Conservation (phyloP, 2,888 invertebrate genomes). For the Plemyria rubiginata region DNA sequence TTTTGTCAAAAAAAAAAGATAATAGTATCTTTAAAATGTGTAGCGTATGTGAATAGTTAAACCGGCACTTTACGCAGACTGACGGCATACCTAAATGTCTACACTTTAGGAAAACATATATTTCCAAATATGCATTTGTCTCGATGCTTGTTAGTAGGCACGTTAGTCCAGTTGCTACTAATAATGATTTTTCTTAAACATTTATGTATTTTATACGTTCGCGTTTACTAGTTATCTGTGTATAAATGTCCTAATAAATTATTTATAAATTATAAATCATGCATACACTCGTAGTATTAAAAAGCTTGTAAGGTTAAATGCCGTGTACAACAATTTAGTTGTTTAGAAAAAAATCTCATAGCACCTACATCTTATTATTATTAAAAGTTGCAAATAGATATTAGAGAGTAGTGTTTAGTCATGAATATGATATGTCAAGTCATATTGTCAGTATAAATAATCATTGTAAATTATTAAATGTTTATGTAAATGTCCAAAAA, state of each 20-base stretch:
- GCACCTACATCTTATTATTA: conserved; percentile 73
- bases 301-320: conserved; percentile 77
- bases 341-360: conserved; percentile 79
- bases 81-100: conserved; percentile 60
- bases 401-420: conserved; percentile 79
- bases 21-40: conserved; percentile 46
- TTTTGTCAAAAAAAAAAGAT: conserved; percentile 51
- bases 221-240: conserved; percentile 66
- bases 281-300: conserved; percentile 83
- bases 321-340: conserved; percentile 75
- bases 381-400: conserved; percentile 80
- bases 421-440: conserved; percentile 82
- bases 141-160: conserved; percentile 66
- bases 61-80: conserved; percentile 69
- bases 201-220: conserved; percentile 69
- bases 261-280: conserved; percentile 82
- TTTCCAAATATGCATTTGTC: conserved; percentile 79
- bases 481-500: conserved; percentile 86
- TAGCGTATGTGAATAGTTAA: conserved; percentile 54
- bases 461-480: conserved; percentile 86
- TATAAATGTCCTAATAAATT: conserved; percentile 80
- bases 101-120: conserved; percentile 45
- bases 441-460: conserved; percentile 82
- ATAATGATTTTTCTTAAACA: conserved; percentile 56
- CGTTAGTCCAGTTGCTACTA: conserved; percentile 60